These are phyloP conservation scores for Brachyrhaphis roseni DNA, from an alignment of 2,797 vertebrate species.

Conservation along the genomic window DNA sequence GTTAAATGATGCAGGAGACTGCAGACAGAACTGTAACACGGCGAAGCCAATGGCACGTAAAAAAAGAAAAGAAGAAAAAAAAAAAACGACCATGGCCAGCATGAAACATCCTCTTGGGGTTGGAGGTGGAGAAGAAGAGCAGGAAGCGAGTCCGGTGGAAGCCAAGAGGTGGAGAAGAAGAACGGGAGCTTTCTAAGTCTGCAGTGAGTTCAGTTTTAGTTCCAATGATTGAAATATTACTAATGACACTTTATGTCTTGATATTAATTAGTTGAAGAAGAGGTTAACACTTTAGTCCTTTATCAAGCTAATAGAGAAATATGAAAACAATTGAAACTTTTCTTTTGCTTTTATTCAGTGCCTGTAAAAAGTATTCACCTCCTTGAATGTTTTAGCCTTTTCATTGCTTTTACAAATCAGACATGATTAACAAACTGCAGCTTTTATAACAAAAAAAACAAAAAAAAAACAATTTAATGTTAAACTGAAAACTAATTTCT, in stretches of 20 bases:
- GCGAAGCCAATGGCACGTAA: constrained; percentile 39
- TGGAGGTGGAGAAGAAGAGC: constrained; percentile 46
- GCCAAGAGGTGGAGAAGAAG: not conserved
- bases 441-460: not conserved
- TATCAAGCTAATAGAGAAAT: not conserved
- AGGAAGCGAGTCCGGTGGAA: constrained; percentile 23
- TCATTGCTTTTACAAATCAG: not conserved
- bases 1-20: constrained; percentile 79
- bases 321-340: not conserved
- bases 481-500: not conserved
- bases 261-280: not conserved
- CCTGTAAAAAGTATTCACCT: not conserved
- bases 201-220: not conserved
- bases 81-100: constrained; percentile 63
- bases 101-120: constrained; percentile 65
- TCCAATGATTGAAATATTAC: not conserved
- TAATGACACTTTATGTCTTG: not conserved
- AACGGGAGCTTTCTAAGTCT: not conserved
- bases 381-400: not conserved
- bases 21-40: constrained; percentile 74
- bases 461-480: not conserved
- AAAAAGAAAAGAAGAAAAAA: constrained; percentile 48
- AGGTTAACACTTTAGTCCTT: not conserved
- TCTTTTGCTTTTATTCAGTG: not conserved
- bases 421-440: not conserved